Conservation (phyloP, 2,888 invertebrate species). For the Mythimna pallens region DNA sequence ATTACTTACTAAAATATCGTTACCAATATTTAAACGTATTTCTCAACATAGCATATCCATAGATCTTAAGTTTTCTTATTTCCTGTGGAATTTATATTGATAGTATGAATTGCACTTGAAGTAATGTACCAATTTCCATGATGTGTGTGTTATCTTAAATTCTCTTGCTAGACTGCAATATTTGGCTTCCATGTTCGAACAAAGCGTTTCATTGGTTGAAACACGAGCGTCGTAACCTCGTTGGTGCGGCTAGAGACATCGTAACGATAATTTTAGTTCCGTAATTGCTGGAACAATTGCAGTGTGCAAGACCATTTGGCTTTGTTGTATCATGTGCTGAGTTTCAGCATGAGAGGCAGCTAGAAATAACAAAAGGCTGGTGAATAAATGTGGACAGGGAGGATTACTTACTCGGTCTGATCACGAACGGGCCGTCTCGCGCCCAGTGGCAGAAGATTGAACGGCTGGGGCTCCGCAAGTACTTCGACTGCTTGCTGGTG, state of each 20-base stretch:
- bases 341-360: conserved; percentile 82
- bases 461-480: conserved; percentile 92
- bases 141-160: conserved; percentile 70
- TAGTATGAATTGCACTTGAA: conserved; percentile 80
- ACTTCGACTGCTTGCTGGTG: conserved; percentile 95
- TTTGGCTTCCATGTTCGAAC: conserved; percentile 42
- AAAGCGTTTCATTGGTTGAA: conserved; percentile 31
- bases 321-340: conserved; percentile 84
- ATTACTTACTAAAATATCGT: conserved; percentile 12
- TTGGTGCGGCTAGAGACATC: conserved; percentile 46
- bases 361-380: conserved; percentile 85
- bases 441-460: conserved; percentile 97
- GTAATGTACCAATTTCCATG: conserved; percentile 58
- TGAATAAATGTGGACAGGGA: conserved; percentile 91
- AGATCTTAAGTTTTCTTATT: conserved; percentile 75
- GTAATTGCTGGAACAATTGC: conserved; percentile 57
- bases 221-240: conserved; percentile 41
- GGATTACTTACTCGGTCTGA: conserved; percentile 94
- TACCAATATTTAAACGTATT: conserved; percentile 28
- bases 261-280: conserved; percentile 42
- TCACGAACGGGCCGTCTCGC: conserved; percentile 96
- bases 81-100: conserved; percentile 82
- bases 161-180: conserved; percentile 79
- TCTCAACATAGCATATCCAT: conserved; percentile 80
- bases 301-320: conserved; percentile 81